Conservation (phyloP, 2,113 vertebrate species). For the Peromyscus polionotus region DNA sequence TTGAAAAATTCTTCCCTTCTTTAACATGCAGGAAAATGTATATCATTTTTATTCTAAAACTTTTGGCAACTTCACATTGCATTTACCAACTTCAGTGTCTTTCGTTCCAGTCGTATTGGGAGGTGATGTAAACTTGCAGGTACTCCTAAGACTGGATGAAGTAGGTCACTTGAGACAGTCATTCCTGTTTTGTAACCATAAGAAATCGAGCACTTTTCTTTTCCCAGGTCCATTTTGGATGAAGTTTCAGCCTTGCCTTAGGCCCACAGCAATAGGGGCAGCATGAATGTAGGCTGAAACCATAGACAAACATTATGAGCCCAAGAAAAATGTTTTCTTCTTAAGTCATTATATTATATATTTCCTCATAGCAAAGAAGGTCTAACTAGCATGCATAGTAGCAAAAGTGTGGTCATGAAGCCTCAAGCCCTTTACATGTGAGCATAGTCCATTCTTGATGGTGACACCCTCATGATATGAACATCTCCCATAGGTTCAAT, state of each 20-base stretch:
- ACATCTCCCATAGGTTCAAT: not conserved
- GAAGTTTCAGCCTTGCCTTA: not conserved
- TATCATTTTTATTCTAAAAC: not conserved
- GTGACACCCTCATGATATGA: rapidly evolving
- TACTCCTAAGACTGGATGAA: not conserved
- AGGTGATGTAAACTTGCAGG: not conserved
- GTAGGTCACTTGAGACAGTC: not conserved
- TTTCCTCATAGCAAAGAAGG: not conserved
- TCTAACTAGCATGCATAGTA: not conserved
- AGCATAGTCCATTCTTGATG: too few species aligned
- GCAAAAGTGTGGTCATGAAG: not conserved
- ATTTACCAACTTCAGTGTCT: not conserved
- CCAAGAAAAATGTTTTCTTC: not conserved
- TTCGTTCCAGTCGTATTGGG: not conserved
- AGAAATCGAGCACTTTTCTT: not conserved
- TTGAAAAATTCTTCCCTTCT: not conserved
- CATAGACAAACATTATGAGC: not conserved
- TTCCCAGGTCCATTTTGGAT: not conserved
- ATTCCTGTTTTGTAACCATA: not conserved
- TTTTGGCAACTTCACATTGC: not conserved
- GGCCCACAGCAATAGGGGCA: too few species aligned
- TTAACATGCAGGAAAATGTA: not conserved
- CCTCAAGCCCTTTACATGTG: not conserved
- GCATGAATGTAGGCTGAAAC: too few species aligned
- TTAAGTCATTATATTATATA: not conserved